These are phyloP conservation scores for Helarctos malayanus DNA, from an alignment of 2,797 vertebrate species.

Conservation along the genomic window DNA sequence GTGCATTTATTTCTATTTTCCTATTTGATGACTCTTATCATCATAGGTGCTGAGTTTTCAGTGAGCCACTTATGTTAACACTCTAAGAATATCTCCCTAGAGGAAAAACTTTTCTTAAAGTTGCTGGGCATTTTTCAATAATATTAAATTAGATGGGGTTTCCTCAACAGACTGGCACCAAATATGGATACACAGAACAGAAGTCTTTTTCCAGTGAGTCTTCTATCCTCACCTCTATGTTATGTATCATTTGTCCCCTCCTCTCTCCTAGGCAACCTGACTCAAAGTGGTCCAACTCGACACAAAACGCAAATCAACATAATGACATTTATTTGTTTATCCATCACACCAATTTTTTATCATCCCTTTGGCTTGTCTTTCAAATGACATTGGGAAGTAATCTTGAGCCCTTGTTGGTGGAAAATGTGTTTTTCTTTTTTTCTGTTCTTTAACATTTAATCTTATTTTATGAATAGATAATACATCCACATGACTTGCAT, in stretches of 20 bases:
- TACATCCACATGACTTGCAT: not conserved
- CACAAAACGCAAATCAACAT: not conserved
- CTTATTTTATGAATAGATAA: not conserved
- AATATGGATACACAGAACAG: not conserved
- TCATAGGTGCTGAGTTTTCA: not conserved
- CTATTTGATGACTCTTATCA: not conserved
- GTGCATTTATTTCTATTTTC: not conserved
- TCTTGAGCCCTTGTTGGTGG: not conserved
- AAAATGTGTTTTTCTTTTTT: not conserved
- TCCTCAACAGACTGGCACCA: slow-evolving; percentile 11
- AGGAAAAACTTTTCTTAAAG: not conserved
- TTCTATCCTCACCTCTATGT: slow-evolving; percentile 6
- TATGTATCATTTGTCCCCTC: not conserved
- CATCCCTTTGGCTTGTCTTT: slow-evolving; percentile 15
- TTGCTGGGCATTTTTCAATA: slow-evolving; percentile 26
- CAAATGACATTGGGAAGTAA: slow-evolving; percentile 23
- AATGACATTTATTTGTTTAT: slow-evolving; percentile 24
- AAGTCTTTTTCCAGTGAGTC: not conserved
- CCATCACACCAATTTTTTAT: not conserved
- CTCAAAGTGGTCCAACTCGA: not conserved
- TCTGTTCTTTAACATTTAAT: not conserved
- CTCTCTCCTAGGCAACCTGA: not conserved
- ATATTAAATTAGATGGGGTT: not conserved
- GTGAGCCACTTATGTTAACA: not conserved
- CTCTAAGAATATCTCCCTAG: not conserved